These are phyloP conservation scores for Pristionchus japonicus DNA, from an alignment of 2,888 invertebrate species.

Conservation along the genomic window DNA sequence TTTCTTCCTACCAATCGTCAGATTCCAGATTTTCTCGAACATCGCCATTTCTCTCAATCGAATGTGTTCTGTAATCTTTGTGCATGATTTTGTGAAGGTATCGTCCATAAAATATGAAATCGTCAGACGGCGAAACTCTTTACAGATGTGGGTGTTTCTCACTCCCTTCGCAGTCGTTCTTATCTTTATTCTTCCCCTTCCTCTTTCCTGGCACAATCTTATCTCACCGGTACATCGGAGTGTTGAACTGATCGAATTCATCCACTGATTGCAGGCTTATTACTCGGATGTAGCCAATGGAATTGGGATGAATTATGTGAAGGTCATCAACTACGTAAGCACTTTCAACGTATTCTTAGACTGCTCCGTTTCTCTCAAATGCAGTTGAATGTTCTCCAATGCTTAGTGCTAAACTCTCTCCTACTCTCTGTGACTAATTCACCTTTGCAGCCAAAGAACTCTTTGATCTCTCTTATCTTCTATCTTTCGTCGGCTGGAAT, in stretches of 20 bases:
- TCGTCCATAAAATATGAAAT: background rate
- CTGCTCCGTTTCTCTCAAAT: background rate
- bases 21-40: constrained; percentile 1
- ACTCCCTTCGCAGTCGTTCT: constrained; percentile 28
- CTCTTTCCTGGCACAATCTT: constrained; percentile 25
- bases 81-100: background rate
- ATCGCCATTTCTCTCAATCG: constrained; percentile 22
- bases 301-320: constrained; percentile 28
- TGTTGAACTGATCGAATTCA: background rate
- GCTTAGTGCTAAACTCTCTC: background rate
- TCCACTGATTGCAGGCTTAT: background rate
- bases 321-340: constrained; percentile 30
- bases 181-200: constrained; percentile 29
- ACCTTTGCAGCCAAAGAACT: background rate
- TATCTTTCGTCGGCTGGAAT: constrained; percentile 2
- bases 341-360: background rate
- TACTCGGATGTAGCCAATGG: constrained; percentile 30
- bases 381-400: background rate
- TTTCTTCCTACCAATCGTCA: too few species aligned
- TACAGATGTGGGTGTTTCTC: constrained; percentile 15
- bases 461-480: background rate
- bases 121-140: background rate
- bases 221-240: background rate
- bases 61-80: constrained; percentile 27
- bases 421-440: background rate